Base-by-base conservation (phyloP, 2,113 vertebrate genomes). In the Bujurquina vittata region DNA sequence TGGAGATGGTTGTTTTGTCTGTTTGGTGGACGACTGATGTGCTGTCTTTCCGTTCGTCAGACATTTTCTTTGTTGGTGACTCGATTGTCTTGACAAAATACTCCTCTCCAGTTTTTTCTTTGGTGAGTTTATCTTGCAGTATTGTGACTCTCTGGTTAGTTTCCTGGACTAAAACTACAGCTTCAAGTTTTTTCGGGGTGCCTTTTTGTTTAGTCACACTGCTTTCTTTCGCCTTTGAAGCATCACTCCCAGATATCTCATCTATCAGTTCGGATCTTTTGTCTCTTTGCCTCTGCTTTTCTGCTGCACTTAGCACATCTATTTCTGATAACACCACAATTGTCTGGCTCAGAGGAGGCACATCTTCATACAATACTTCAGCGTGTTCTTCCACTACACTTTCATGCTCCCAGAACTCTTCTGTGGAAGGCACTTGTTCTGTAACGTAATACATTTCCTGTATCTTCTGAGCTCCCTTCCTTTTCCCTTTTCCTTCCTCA, bases 181-280 rank as follows among this genome's bases (percentile, higher is more conserved):
- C 29, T 46, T 84, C 17, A 37, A 56, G 15, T 20, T 60, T 69
- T 84, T 84, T 79, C 0, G 29, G 55, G 33, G 10, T 14, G 2
- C 63, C 37, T 75, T 4, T 67, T 2, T 49, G 55, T 90, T 86
- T 88, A 8, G 12, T 35, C 7, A 37, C 11, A 4, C 33, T 69
- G 29, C 35, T 80, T 22, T 89, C 73, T 63, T 63, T 93, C 49
- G 11, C 84, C 37, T 74, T 49, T 49, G 72, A 59, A 49, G 78
- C 5, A 72, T 92, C 90, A 86, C 88, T 77, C 67, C 88, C 86
- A 88, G 93, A 92, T 35, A 83, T 87, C 62, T 87, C 57, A 18
- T 60, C 83, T 81, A 46, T 87, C 35, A 75, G 7, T 4, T 89
- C 77, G 58, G 87, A 86, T 26, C 8, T 73, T 61, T 33, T 56